phyloP scores from a whole-genome alignment of 2,888 invertebrate genomes.

The Callyntrura guangdongensis region DNA sequence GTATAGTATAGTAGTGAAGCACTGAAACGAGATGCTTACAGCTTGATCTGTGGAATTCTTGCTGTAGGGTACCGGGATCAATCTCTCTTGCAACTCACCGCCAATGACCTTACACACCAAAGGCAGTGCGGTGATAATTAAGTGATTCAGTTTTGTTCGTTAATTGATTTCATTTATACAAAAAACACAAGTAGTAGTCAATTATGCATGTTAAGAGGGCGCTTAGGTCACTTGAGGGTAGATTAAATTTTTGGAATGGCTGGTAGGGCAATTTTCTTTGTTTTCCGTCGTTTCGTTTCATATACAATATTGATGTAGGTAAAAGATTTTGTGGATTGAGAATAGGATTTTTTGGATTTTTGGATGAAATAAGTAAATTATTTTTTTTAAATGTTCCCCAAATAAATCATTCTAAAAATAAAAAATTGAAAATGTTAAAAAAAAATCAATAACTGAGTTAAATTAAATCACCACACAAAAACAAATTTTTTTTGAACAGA shows the following conservation, averaged over 20 bases:
- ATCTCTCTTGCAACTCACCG: constrained; percentile 99
- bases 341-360: constrained; percentile 49
- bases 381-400: not conserved
- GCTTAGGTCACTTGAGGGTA: constrained; percentile 66
- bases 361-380: constrained; percentile 12
- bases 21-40: constrained; percentile 93
- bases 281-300: constrained; percentile 56
- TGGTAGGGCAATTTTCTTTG: constrained; percentile 76
- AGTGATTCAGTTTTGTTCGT: constrained; percentile 85
- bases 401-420: not conserved
- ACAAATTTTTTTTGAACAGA: constrained; percentile 7
- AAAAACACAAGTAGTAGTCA: constrained; percentile 62
- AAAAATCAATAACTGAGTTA: constrained; percentile 1
- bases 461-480: constrained; percentile 14
- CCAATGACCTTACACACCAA: constrained; percentile 99
- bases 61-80: constrained; percentile 99
- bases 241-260: constrained; percentile 73
- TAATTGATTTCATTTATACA: constrained; percentile 54
- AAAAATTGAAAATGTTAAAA: not conserved
- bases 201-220: constrained; percentile 62
- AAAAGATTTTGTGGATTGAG: constrained; percentile 64
- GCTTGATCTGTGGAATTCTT: constrained; percentile 99
- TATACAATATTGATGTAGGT: constrained; percentile 47
- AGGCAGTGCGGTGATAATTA: constrained; percentile 92
- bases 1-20: constrained; percentile 81